Evolutionary conservation across 2,113 vertebrate species (phyloP).

Genomic region (Desmodus rotundus): DNA sequence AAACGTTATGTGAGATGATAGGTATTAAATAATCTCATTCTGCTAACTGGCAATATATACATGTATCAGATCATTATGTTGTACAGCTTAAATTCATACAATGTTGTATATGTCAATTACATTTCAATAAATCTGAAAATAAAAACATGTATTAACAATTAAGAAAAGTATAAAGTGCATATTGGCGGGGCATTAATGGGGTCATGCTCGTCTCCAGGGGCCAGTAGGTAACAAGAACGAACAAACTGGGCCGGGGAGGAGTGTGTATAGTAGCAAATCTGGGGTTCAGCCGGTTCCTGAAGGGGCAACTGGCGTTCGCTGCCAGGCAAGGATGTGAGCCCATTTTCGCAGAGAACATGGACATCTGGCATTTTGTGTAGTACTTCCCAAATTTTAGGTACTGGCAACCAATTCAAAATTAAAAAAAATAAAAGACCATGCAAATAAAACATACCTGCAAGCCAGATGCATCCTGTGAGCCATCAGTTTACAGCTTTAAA

Average conservation of each 20-base stretch:
- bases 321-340: background rate
- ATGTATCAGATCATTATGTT: too few species aligned
- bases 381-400: slow-evolving; percentile 23
- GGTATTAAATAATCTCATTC: background rate
- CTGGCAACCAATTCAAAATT: background rate
- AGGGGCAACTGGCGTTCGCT: background rate
- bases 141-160: background rate
- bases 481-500: background rate
- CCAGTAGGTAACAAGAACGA: background rate
- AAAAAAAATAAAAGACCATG: background rate
- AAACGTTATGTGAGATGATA: background rate
- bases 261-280: background rate
- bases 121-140: background rate
- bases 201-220: background rate
- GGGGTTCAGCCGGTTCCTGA: background rate
- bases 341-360: background rate
- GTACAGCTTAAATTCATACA: too few species aligned
- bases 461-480: background rate
- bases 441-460: slow-evolving; percentile 13
- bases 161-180: background rate
- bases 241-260: background rate
- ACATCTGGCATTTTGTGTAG: background rate
- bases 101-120: too few species aligned
- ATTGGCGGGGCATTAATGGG: background rate
- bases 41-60: background rate